A percentile compares a stretch with the other conserved stretches of the same genome.
phyloP scores from a whole-genome alignment of 2,888 invertebrate species.

The Andrena trimmerana region DNA sequence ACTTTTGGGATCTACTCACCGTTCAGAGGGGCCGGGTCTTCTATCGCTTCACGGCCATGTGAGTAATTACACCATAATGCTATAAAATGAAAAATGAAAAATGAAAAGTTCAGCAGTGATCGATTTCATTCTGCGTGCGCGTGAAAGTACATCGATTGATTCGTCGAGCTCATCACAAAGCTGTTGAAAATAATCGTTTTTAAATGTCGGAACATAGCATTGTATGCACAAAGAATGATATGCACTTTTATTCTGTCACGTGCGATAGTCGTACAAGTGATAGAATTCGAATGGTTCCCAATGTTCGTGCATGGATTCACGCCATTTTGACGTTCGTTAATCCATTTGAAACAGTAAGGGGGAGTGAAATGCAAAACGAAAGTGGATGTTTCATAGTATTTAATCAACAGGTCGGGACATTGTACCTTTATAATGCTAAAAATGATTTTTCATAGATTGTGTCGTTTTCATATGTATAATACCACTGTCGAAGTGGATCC shows the following conservation, averaged over 20 bases:
- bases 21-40: neutral
- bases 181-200: neutral
- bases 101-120: neutral
- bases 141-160: neutral
- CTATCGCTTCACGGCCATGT: no score
- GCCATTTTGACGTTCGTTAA: neutral
- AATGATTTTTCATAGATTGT: constrained; percentile 76
- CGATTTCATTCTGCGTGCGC: neutral
- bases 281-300: neutral
- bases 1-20: neutral
- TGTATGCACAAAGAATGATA: neutral
- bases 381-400: constrained; percentile 78
- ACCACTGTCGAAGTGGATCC: constrained; percentile 71
- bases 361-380: constrained; percentile 32
- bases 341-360: neutral
- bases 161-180: neutral
- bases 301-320: neutral
- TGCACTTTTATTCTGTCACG: no score
- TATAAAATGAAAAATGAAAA: neutral
- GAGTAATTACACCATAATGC: no score
- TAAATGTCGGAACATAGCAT: neutral
- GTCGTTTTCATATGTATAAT: constrained; percentile 68
- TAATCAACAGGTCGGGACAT: constrained; percentile 79
- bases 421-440: constrained; percentile 73
- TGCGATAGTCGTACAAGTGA: neutral